These are phyloP conservation scores for Metalampra italica DNA, from an alignment of 2,888 invertebrate genomes.

Conservation along the genomic window DNA sequence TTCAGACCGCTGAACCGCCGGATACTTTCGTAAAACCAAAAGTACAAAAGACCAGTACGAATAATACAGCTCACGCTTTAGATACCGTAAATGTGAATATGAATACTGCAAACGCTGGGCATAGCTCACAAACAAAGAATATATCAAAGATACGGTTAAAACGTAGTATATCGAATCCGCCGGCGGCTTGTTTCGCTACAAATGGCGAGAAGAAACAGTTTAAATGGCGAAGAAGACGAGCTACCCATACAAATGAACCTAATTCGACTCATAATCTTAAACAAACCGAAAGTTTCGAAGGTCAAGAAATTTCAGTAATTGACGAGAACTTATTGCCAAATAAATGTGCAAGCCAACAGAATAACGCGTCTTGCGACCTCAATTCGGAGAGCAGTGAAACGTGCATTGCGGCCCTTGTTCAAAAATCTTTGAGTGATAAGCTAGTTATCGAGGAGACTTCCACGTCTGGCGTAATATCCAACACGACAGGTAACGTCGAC, in stretches of 20 bases:
- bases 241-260: neutral
- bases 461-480: conserved; percentile 8
- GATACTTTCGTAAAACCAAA: too few species aligned
- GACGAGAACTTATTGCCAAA: too few species aligned
- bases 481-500: conserved; percentile 3
- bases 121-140: too few species aligned
- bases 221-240: conserved; percentile 39
- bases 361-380: neutral
- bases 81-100: too few species aligned
- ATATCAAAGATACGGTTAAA: conserved; percentile 25
- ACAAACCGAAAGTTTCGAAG: neutral
- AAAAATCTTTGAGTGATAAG: conserved; percentile 5
- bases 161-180: conserved; percentile 17
- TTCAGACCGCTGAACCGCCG: too few species aligned
- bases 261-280: neutral
- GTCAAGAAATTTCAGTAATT: too few species aligned
- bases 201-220: conserved; percentile 26
- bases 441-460: conserved; percentile 11
- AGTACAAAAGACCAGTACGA: too few species aligned
- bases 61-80: too few species aligned
- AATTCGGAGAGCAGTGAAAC: conserved; percentile 19
- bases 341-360: neutral
- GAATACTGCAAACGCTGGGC: too few species aligned
- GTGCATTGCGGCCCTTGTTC: conserved; percentile 8
- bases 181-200: conserved; percentile 4